A percentile compares a stretch with the other conserved stretches of the same genome.
Evolutionary conservation across 2,888 invertebrate genomes (phyloP).

Genomic region (Agelastica alni): DNA sequence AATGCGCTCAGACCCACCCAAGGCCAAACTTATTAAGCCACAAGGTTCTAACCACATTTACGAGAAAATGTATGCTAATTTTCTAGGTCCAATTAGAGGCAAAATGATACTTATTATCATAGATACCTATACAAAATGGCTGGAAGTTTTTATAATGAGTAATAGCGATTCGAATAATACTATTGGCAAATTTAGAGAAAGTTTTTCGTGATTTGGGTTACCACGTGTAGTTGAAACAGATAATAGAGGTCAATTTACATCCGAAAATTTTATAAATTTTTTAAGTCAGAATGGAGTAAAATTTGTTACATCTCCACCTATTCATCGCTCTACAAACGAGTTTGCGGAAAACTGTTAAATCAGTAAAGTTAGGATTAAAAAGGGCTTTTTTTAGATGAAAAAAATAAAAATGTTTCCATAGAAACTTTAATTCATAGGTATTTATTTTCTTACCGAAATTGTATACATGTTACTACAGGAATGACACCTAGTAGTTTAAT

Average conservation of each 20-base stretch:
- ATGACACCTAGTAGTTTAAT: slow-evolving; percentile 4
- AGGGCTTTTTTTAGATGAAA: not conserved
- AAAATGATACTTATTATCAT: slow-evolving; percentile 11
- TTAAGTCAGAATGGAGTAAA: slow-evolving; percentile 2
- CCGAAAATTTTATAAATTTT: slow-evolving; percentile 13
- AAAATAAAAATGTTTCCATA: not conserved
- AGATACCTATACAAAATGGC: slow-evolving; percentile 17
- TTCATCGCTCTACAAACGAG: not conserved
- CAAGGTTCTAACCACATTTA: slow-evolving; percentile 5
- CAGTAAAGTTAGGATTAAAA: not conserved
- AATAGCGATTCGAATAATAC: slow-evolving; percentile 1
- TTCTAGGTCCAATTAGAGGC: slow-evolving; percentile 10
- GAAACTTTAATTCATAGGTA: not conserved
- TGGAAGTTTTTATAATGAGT: slow-evolving; percentile 13
- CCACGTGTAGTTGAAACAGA: slow-evolving; percentile 9
- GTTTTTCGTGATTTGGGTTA: slow-evolving; percentile 7
- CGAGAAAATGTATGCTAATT: slow-evolving; percentile 15
- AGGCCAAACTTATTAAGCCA: slow-evolving; percentile 3
- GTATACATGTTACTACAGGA: not conserved
- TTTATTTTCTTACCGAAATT: not conserved
- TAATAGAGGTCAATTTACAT: slow-evolving; percentile 6
- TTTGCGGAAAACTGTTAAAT: slow-evolving; percentile 2
- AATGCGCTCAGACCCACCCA: slow-evolving; percentile 7
- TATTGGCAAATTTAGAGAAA: slow-evolving; percentile 2
- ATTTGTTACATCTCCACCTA: slow-evolving; percentile 21